Evolutionary conservation across 2,113 vertebrate genomes (phyloP).

Genomic region (Podarcis raffonei): DNA sequence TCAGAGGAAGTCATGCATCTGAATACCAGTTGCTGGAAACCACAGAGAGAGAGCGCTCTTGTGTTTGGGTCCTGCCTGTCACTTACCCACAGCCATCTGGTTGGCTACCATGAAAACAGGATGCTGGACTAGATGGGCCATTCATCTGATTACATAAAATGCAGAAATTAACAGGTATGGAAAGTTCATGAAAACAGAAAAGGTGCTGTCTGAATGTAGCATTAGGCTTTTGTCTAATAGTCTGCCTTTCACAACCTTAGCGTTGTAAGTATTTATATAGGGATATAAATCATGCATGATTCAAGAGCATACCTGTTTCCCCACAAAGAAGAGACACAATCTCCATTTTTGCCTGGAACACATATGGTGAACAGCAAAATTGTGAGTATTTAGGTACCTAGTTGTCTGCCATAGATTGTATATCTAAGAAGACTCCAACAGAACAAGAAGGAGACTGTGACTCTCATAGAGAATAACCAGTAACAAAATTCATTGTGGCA

Average conservation of each 20-base stretch:
- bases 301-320: not conserved
- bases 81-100: too few relatives aligned
- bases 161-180: too few relatives aligned
- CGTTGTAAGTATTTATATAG: not conserved
- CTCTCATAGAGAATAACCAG: constrained; percentile 24
- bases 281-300: not conserved
- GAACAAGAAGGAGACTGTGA: constrained; percentile 5
- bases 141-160: too few relatives aligned
- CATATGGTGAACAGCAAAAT: not conserved
- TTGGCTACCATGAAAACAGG: too few relatives aligned
- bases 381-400: not conserved
- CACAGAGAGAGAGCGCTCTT: too few relatives aligned
- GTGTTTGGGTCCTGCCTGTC: too few relatives aligned
- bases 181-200: too few relatives aligned
- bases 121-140: too few relatives aligned
- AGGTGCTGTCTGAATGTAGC: too few relatives aligned
- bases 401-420: not conserved
- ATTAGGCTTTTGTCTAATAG: not conserved
- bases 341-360: not conserved
- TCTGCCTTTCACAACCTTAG: not conserved
- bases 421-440: not conserved
- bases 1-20: too few relatives aligned
- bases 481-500: not conserved
- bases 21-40: too few relatives aligned
- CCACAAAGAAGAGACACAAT: not conserved